Conservation (phyloP, 2,113 vertebrate species). For the Hymenochirus boettgeri region DNA sequence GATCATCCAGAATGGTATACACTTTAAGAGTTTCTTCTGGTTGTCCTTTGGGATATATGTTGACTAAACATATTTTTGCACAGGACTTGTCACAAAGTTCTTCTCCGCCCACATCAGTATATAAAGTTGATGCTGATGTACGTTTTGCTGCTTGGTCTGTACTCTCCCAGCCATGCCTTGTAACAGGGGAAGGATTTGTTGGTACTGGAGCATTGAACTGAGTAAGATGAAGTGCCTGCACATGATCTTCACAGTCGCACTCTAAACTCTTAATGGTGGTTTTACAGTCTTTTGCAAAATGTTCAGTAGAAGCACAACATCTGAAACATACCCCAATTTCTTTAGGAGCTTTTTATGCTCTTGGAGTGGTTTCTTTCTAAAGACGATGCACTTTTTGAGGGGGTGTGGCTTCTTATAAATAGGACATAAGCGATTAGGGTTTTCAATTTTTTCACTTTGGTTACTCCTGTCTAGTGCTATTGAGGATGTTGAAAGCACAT, state of each 20-base stretch:
- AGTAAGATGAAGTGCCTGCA: neutral
- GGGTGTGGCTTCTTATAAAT: neutral
- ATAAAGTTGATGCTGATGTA: neutral
- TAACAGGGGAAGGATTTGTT: neutral
- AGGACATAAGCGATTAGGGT: neutral
- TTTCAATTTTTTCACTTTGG: neutral
- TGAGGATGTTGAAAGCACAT: neutral
- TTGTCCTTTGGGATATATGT: conserved; percentile 2
- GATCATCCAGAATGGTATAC: neutral
- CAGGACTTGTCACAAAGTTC: neutral
- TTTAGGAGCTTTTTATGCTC: neutral
- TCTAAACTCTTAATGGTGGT: neutral
- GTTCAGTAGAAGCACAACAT: neutral
- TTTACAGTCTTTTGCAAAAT: neutral
- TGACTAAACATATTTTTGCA: conserved; percentile 5
- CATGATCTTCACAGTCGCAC: neutral
- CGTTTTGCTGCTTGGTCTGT: neutral
- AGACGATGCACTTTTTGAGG: neutral
- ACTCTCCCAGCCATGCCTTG: conserved; percentile 7
- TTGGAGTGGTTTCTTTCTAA: neutral
- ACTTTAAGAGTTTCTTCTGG: neutral
- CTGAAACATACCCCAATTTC: conserved; percentile 1
- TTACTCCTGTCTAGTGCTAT: neutral
- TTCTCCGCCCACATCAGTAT: neutral
- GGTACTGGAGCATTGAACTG: neutral